These are phyloP conservation scores for Cryptotermes secundus DNA, from an alignment of 1,140 invertebrate genomes.

Conservation along the genomic window DNA sequence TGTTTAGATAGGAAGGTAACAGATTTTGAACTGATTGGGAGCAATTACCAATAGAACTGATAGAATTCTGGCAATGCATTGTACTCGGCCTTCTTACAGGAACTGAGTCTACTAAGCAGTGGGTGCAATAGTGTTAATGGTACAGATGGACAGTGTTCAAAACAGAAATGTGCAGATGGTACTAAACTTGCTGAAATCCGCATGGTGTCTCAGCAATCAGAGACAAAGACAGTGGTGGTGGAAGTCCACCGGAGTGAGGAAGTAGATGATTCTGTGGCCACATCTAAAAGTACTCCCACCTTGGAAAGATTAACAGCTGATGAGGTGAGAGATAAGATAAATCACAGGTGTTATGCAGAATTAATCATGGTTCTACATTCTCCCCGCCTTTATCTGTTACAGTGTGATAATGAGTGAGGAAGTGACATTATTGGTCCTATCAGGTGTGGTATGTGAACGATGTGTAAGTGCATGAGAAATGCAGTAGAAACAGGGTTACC, in stretches of 20 bases:
- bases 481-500: too few species aligned
- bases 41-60: too few species aligned
- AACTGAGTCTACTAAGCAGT: not conserved
- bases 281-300: not conserved
- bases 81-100: not conserved
- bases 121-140: not conserved
- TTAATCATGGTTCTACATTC: not conserved
- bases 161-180: not conserved
- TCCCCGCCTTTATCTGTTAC: conserved; percentile 19
- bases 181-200: conserved; percentile 40
- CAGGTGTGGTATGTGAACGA: too few species aligned
- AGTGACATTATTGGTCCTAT: too few species aligned
- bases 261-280: conserved; percentile 36
- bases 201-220: conserved; percentile 44
- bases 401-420: not conserved
- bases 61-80: too few species aligned
- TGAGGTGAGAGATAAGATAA: conserved; percentile 6
- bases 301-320: not conserved
- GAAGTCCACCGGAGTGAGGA: conserved; percentile 57
- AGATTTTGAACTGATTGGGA: too few species aligned
- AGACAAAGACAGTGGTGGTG: conserved; percentile 61
- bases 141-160: not conserved
- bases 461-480: too few species aligned
- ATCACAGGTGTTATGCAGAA: not conserved
- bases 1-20: too few species aligned